A percentile compares a stretch with the other conserved stretches of the same genome.
Conservation (phyloP, 2,797 vertebrate species). For the Urosaurus nigricauda region DNA sequence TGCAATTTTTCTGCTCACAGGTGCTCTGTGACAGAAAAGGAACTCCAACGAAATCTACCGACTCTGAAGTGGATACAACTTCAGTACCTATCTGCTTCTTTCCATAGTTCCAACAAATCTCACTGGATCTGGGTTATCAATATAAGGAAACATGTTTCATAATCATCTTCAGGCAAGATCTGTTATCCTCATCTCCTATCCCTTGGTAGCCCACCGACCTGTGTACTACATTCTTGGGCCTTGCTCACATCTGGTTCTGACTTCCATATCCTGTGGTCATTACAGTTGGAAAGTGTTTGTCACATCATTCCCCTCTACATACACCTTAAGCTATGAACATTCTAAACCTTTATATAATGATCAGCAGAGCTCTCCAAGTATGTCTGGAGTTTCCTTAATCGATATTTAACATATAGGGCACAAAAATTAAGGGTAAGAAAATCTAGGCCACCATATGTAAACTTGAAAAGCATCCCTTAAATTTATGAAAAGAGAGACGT, state of each 20-base stretch:
- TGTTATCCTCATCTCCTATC: neutral
- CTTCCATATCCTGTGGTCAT: neutral
- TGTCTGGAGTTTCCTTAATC: neutral
- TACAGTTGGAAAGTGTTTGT: neutral
- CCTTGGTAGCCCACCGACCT: neutral
- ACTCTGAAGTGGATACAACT: no score
- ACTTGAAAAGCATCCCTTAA: slow-evolving; percentile 9
- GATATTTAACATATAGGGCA: neutral
- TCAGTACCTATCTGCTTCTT: no score
- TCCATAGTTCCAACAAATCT: neutral
- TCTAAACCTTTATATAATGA: neutral
- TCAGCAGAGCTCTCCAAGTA: no score
- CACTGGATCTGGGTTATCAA: neutral
- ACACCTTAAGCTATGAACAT: no score
- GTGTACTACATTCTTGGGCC: neutral
- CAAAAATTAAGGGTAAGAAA: neutral
- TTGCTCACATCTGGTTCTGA: neutral
- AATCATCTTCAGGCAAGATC: neutral
- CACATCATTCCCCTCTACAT: neutral
- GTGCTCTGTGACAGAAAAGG: no score
- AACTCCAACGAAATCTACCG: no score
- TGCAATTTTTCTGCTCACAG: no score
- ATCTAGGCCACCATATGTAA: neutral
- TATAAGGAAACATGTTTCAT: no score
- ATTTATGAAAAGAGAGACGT: neutral